Base-by-base conservation (phyloP, 2,888 invertebrate genomes). In the Orthosia gothica region DNA sequence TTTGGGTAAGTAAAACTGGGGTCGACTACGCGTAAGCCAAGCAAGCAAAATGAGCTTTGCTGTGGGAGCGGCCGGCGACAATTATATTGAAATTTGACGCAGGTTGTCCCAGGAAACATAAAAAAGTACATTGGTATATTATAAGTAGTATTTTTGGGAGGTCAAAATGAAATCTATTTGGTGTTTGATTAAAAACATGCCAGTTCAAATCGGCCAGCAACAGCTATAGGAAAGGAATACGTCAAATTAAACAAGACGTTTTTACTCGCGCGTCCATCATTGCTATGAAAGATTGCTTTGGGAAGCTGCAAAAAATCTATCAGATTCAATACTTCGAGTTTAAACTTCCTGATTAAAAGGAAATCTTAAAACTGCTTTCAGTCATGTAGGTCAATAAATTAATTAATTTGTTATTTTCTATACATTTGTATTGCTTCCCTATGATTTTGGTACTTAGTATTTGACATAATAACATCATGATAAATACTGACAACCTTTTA, bases 221-320 rank as follows among this genome's bases (percentile, higher is more conserved):
- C 49, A 40, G 9, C 7, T 49, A 13, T 47, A 23, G 11, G 20
- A 26, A 16, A 32, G 3, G 16, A 47, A 16, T 13, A 26, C 32
- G n/a, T n/a, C n/a, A n/a, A 9, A 16, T 16, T 5, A 49, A 32
- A 13, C 3, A 16, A 40, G 13, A 16, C 40, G 16, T 3, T 23
- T n/a, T 55, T 45, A 45, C 55, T 72, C 20, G 20, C 20, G 54
- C 64, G 55, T 65, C 61, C 47, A 3, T 40, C 45, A 16, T 55
- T 15, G 40, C 32, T 23, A 32, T 50, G 32, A 40, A 72, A 58
- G 11, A 32, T 40, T 40, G 40, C 40, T 40, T 59, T 52, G 62
- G 15, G 85, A 85, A 87, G 87, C 85, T 73, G 61, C 82, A 85
- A n/a, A 84, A 87, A 67, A 62, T 32, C 66, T n/a, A 69, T 57